phyloP scores from a whole-genome alignment of 2,797 vertebrate species.

The Euthynnus affinis region DNA sequence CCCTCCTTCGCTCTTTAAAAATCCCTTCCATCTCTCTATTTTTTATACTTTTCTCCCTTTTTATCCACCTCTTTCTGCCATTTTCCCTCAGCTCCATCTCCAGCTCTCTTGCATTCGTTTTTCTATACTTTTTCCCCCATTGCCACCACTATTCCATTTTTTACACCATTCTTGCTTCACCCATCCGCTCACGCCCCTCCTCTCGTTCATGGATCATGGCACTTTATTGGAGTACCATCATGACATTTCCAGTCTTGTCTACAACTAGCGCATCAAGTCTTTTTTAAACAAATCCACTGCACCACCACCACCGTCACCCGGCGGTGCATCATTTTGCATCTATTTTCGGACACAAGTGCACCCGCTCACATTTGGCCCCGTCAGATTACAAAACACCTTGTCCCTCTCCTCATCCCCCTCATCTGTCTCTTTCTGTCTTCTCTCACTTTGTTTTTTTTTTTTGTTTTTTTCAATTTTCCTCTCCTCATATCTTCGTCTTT shows the following conservation, averaged over 20 bases:
- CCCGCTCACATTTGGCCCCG: conserved; percentile 43
- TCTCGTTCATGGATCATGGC: conserved; percentile 75
- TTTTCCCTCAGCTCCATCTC: neutral
- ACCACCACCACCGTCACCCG: conserved; percentile 4
- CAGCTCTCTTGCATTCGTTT: conserved; percentile 8
- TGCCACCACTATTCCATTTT: conserved; percentile 45
- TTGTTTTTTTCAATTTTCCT: conserved; percentile 27
- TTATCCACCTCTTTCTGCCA: conserved; percentile 11
- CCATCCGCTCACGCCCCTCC: conserved; percentile 38
- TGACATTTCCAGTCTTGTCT: conserved; percentile 75
- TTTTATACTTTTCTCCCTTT: conserved; percentile 30
- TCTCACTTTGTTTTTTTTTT: conserved; percentile 15
- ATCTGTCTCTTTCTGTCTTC: conserved; percentile 33
- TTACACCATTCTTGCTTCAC: conserved; percentile 66
- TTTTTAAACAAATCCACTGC: conserved; percentile 47
- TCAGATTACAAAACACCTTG: conserved; percentile 44
- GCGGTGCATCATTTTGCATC: conserved; percentile 39
- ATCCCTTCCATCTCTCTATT: conserved; percentile 10
- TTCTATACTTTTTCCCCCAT: neutral
- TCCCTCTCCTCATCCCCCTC: conserved; percentile 38
- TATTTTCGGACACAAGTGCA: conserved; percentile 47
- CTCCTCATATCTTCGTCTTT: conserved; percentile 25
- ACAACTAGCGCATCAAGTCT: conserved; percentile 46
- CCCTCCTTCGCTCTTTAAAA: conserved; percentile 15
- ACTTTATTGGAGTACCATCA: conserved; percentile 65